Evolutionary conservation across 1,140 invertebrate species (phyloP).

Genomic region (Hyles euphorbiae): DNA sequence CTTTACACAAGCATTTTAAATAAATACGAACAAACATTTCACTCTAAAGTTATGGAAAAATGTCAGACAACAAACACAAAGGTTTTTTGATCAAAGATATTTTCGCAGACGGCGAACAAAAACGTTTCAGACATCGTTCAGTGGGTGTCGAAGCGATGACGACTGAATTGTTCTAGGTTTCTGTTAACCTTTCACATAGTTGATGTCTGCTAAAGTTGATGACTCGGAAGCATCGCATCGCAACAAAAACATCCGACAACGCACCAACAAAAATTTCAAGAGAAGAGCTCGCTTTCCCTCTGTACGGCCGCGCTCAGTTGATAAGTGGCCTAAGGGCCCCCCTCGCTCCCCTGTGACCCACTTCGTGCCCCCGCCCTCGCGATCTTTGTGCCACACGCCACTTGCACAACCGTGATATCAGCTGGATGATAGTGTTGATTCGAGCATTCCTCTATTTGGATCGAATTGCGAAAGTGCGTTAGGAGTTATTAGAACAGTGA

Average conservation of each 20-base stretch:
- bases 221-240: conserved; percentile 19
- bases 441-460: conserved; percentile 24
- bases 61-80: too few relatives aligned
- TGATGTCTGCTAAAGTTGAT: not conserved
- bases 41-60: too few relatives aligned
- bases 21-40: too few relatives aligned
- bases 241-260: conserved; percentile 23
- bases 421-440: conserved; percentile 61
- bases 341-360: conserved; percentile 57
- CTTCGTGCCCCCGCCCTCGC: conserved; percentile 58
- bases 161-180: conserved; percentile 4
- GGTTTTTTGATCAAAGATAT: too few relatives aligned
- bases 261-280: conserved; percentile 53
- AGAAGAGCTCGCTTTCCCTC: conserved; percentile 61
- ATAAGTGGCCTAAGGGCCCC: conserved; percentile 71
- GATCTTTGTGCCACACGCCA: conserved; percentile 66
- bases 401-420: conserved; percentile 71
- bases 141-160: not conserved
- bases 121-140: not conserved
- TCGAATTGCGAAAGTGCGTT: conserved; percentile 21
- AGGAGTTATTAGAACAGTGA: too few relatives aligned
- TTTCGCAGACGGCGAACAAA: too few relatives aligned
- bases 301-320: conserved; percentile 56
- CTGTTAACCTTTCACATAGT: conserved; percentile 4
- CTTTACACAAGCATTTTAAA: too few relatives aligned